Conservation (phyloP, 2,797 vertebrate species). For the Myiotriccus ornatus region DNA sequence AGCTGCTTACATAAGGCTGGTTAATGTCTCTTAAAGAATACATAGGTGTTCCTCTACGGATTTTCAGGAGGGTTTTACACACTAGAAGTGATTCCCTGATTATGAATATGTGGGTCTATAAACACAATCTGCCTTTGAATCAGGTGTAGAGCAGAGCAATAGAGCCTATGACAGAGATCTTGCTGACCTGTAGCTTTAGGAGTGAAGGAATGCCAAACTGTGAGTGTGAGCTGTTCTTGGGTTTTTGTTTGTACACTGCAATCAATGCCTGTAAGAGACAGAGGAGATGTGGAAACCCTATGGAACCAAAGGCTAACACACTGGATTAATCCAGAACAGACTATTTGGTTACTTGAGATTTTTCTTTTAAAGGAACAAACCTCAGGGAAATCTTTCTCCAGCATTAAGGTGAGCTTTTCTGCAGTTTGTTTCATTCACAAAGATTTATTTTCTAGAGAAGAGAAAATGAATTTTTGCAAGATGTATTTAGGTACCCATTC, state of each 20-base stretch:
- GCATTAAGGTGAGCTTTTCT: not conserved
- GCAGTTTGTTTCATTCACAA: not conserved
- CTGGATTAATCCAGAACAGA: not conserved
- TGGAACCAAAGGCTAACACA: not conserved
- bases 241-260: not conserved
- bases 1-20: not conserved
- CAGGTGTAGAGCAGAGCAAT: not conserved
- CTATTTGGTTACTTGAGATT: not conserved
- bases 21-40: not conserved
- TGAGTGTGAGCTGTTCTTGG: not conserved
- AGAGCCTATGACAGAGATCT: not conserved
- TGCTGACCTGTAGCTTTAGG: not conserved
- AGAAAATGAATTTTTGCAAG: not conserved
- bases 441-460: not conserved
- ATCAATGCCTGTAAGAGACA: not conserved
- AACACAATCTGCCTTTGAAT: not conserved
- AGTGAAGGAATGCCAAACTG: not conserved
- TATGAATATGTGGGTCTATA: not conserved
- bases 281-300: not conserved
- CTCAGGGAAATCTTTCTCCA: not conserved
- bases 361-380: not conserved
- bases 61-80: not conserved
- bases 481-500: not conserved
- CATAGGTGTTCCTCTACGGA: accelerated
- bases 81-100: not conserved